phyloP scores from a whole-genome alignment of 1,140 invertebrate genomes.

The Drosophila pectinifera region DNA sequence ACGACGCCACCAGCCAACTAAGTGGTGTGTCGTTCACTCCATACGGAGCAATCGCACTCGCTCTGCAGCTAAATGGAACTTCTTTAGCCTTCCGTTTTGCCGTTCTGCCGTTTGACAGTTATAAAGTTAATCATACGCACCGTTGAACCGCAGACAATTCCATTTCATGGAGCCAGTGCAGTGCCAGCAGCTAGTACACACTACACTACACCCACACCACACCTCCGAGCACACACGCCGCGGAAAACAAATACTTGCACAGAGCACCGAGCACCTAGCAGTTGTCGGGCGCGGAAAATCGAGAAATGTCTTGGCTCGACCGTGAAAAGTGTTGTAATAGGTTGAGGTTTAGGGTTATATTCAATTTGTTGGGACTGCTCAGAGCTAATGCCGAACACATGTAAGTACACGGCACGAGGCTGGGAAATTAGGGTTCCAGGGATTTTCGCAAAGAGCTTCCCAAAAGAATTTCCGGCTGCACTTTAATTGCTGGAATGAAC shows the following conservation, averaged over 20 bases:
- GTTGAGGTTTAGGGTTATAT: slow-evolving; percentile 34
- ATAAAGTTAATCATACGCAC: slow-evolving; percentile 60
- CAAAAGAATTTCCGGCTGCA: not conserved
- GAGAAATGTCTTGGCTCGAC: slow-evolving; percentile 39
- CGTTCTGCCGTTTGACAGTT: slow-evolving; percentile 18
- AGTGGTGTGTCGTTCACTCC: slow-evolving; percentile 4
- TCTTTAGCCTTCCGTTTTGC: slow-evolving; percentile 14
- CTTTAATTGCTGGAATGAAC: not conserved
- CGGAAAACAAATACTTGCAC: slow-evolving; percentile 26
- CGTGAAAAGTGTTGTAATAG: slow-evolving; percentile 48
- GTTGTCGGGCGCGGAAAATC: slow-evolving; percentile 36
- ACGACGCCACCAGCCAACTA: slow-evolving; percentile 9
- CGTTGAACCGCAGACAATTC: slow-evolving; percentile 57
- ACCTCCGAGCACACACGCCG: not conserved
- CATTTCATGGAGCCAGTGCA: slow-evolving; percentile 43
- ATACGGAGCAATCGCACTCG: not conserved
- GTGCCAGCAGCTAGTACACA: slow-evolving; percentile 33
- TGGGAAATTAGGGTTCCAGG: slow-evolving; percentile 9
- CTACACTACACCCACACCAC: slow-evolving; percentile 3
- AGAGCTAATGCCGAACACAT: slow-evolving; percentile 24
- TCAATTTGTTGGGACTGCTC: slow-evolving; percentile 24
- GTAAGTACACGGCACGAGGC: slow-evolving; percentile 14
- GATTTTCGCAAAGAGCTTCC: not conserved
- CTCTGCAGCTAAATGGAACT: slow-evolving; percentile 28
- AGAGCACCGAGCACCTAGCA: slow-evolving; percentile 5